Conservation (phyloP, 2,113 vertebrate species). For the Thamnophis sirtalis region DNA sequence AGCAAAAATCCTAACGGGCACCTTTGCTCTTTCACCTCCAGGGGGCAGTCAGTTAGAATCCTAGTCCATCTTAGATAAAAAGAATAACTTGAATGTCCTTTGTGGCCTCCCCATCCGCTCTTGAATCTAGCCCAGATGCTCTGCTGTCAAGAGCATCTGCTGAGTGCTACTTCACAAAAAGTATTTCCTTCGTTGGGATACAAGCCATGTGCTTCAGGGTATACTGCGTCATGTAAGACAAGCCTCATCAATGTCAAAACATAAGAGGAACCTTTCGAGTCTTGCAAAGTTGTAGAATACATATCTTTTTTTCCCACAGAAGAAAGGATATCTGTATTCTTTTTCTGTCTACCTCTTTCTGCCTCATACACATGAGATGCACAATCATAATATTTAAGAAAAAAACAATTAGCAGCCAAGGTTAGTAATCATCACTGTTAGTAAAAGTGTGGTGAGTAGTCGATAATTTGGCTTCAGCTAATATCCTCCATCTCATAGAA, state of each 20-base stretch:
- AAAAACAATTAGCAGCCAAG: neutral
- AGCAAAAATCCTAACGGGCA: neutral
- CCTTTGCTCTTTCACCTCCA: neutral
- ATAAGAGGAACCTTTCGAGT: neutral
- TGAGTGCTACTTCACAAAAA: neutral
- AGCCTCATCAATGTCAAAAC: slow-evolving; percentile 1
- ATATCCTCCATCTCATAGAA: neutral
- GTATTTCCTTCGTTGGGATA: neutral
- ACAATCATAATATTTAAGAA: neutral
- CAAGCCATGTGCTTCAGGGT: neutral
- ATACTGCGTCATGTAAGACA: neutral
- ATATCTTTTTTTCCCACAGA: neutral
- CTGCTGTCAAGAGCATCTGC: slow-evolving; percentile 6
- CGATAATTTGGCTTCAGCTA: neutral
- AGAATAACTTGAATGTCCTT: slow-evolving; percentile 1
- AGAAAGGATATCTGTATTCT: neutral
- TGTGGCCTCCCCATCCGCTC: neutral
- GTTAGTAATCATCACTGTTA: neutral
- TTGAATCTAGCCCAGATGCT: slow-evolving; percentile 2
- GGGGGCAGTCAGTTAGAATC: neutral
- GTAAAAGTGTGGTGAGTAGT: neutral
- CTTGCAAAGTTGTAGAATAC: neutral
- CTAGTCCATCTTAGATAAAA: neutral
- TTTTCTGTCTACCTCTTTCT: neutral
- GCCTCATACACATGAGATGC: neutral